Conservation (phyloP, 2,888 invertebrate species). For the Chymomyza amoena region DNA sequence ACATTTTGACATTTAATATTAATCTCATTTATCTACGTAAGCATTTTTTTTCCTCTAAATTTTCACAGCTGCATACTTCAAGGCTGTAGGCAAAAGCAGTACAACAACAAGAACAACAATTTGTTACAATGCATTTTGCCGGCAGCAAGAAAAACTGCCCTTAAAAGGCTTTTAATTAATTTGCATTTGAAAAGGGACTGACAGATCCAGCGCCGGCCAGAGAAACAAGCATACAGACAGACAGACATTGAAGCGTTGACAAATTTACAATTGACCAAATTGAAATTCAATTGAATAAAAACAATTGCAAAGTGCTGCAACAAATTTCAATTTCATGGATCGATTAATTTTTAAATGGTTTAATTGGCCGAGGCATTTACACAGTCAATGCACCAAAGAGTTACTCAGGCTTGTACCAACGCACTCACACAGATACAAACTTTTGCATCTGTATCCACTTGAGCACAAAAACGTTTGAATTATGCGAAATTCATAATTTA, state of each 20-base stretch:
- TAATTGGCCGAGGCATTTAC: background rate
- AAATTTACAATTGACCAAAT: background rate
- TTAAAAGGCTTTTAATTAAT: background rate
- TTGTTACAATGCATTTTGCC: background rate
- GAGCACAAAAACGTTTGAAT: background rate
- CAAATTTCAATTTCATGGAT: background rate
- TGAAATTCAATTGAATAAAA: background rate
- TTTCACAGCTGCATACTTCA: background rate
- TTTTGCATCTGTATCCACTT: background rate
- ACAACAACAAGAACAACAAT: no score
- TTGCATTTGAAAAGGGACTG: background rate
- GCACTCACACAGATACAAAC: background rate
- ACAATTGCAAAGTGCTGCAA: background rate
- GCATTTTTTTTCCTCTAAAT: background rate
- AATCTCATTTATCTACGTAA: constrained; percentile 38
- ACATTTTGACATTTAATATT: constrained; percentile 37
- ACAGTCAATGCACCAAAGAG: background rate
- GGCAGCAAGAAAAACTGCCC: no score
- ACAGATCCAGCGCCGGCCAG: background rate
- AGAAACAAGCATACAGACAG: background rate
- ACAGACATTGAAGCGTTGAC: background rate
- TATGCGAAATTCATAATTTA: constrained; percentile 6
- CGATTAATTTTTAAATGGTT: background rate
- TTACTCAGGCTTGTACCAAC: background rate
- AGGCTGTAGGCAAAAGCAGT: background rate